A percentile compares a stretch with the other conserved stretches of the same genome.
Evolutionary conservation across 2,113 vertebrate genomes (phyloP).

Genomic region (Anhinga anhinga): DNA sequence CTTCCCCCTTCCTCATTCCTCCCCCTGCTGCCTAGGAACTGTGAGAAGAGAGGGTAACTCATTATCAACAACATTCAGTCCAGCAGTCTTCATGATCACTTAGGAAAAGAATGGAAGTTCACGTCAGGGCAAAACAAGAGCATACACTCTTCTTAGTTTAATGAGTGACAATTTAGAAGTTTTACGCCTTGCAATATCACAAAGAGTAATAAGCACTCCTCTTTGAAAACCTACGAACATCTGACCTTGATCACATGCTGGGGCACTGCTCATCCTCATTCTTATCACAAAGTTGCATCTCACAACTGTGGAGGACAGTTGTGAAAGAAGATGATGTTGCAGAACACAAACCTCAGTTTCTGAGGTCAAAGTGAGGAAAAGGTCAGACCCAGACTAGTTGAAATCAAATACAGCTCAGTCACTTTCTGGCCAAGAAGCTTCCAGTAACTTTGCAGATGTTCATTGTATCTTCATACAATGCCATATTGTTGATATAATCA

Average conservation of each 20-base stretch:
- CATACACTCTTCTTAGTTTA: not conserved
- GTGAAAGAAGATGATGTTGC: not conserved
- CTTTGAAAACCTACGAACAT: not conserved
- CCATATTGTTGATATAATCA: not conserved
- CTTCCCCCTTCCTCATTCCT: not conserved
- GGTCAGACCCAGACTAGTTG: not conserved
- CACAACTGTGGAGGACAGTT: not conserved
- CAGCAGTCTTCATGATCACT: not conserved
- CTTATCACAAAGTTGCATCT: not conserved
- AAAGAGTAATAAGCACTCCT: not conserved
- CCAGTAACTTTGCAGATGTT: not conserved
- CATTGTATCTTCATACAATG: not conserved
- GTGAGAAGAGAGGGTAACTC: not conserved
- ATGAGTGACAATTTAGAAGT: not conserved
- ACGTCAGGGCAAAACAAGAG: not conserved
- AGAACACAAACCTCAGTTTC: rapidly evolving
- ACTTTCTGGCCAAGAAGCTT: not conserved
- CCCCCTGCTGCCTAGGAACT: not conserved
- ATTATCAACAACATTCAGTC: not conserved
- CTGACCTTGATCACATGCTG: not conserved
- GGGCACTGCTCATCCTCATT: not conserved
- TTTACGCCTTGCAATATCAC: not conserved
- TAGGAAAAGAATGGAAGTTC: not conserved
- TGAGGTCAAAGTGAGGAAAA: not conserved
- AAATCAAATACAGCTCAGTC: not conserved